Evolutionary conservation across 2,797 vertebrate species (phyloP).

Genomic region (Oreochromis grahami): DNA sequence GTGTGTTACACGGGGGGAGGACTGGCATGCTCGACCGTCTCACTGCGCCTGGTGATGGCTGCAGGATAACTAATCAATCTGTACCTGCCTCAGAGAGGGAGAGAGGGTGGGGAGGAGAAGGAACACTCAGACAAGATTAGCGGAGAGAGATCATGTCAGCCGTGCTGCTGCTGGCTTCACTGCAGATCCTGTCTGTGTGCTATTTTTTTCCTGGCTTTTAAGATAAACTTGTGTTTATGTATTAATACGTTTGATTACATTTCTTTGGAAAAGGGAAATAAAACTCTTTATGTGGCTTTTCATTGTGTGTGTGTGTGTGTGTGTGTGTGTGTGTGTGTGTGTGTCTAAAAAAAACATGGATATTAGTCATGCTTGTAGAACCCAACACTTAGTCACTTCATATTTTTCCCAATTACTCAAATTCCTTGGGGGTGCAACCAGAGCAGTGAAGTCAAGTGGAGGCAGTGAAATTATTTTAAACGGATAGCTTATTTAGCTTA

Average conservation of each 20-base stretch:
- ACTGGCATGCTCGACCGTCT: not conserved
- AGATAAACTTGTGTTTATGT: not conserved
- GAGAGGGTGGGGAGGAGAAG: not conserved
- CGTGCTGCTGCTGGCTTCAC: conserved; percentile 8
- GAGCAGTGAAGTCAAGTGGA: not conserved
- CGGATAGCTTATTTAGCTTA: not conserved
- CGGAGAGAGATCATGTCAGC: conserved; percentile 31
- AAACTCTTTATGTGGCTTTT: not conserved
- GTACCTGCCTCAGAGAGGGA: conserved; percentile 34
- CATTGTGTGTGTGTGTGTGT: not conserved
- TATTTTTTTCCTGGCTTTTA: not conserved
- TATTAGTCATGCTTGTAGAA: not conserved
- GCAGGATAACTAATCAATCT: conserved; percentile 70
- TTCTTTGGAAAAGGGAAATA: not conserved
- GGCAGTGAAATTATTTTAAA: not conserved
- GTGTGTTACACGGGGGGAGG: conserved; percentile 37
- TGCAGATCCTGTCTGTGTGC: conserved; percentile 11
- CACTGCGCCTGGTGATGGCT: conserved; percentile 38
- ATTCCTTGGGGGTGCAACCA: not conserved
- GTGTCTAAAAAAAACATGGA: not conserved
- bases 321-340: not conserved
- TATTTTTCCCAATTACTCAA: conserved; percentile 2
- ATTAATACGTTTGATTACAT: not conserved
- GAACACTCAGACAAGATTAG: conserved; percentile 43
- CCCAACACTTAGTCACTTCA: not conserved